Evolutionary conservation across 2,888 invertebrate genomes (phyloP).

Genomic region (Synergus laeviventris): DNA sequence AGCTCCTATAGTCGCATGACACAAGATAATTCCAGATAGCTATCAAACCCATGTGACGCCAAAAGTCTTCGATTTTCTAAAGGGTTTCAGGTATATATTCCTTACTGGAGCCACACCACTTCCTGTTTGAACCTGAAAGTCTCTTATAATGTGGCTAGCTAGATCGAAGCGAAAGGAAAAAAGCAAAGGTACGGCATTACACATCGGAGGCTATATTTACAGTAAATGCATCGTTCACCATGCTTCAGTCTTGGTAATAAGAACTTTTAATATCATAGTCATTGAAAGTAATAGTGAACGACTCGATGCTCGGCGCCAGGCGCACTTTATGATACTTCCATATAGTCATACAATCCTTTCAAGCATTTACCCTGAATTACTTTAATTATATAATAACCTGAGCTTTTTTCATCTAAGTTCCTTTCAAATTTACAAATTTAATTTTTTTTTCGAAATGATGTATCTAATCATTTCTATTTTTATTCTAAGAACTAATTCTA

Average conservation of each 20-base stretch:
- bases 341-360: slow-evolving; percentile 8
- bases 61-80: slow-evolving; percentile 2
- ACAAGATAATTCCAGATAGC: not conserved
- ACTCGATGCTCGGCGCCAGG: slow-evolving; percentile 17
- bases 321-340: slow-evolving; percentile 1
- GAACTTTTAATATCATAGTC: slow-evolving; percentile 31
- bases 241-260: not conserved
- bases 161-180: not conserved
- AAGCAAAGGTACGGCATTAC: slow-evolving; percentile 8
- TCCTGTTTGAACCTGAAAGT: slow-evolving; percentile 1
- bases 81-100: not conserved
- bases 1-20: slow-evolving; percentile 34
- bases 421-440: not conserved
- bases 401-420: not conserved
- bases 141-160: slow-evolving; percentile 9
- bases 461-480: not conserved
- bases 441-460: not conserved
- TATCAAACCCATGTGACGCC: not conserved
- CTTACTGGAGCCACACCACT: not conserved
- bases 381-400: slow-evolving; percentile 18
- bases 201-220: slow-evolving; percentile 30
- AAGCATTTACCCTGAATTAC: slow-evolving; percentile 15
- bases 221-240: slow-evolving; percentile 31
- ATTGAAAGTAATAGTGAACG: slow-evolving; percentile 23
- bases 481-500: too few relatives aligned